Percentiles rank a stretch among this genome's conserved stretches.
Conservation (phyloP, 2,113 vertebrate genomes). For the Aix galericulata region DNA sequence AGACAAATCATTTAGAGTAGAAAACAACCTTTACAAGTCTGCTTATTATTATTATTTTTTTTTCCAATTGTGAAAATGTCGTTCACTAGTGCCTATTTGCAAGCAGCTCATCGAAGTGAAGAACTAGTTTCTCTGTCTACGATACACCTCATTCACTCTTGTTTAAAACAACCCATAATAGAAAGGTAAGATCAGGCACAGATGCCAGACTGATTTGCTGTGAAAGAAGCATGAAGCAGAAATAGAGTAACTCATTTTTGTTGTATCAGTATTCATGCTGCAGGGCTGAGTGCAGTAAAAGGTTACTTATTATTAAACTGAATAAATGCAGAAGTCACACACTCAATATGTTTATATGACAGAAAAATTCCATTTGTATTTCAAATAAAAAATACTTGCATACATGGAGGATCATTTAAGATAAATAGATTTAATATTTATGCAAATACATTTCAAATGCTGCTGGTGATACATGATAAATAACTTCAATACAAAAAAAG, state of each 20-base stretch:
- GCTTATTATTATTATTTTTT: background rate
- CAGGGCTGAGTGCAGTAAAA: background rate
- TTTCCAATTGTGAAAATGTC: accelerated
- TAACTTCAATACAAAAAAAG: slow-evolving; percentile 42
- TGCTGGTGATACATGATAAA: slow-evolving; percentile 47
- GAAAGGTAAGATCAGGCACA: background rate
- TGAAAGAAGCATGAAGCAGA: slow-evolving; percentile 7
- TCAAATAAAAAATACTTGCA: slow-evolving; percentile 35
- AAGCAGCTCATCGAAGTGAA: background rate
- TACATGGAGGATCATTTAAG: slow-evolving; percentile 10
- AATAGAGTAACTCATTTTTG: slow-evolving; percentile 15
- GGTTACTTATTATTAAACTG: slow-evolving; percentile 2
- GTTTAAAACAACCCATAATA: background rate
- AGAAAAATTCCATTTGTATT: slow-evolving; percentile 35
- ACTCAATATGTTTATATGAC: background rate
- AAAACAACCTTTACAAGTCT: background rate
- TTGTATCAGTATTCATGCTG: background rate
- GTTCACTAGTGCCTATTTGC: background rate
- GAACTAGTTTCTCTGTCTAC: background rate
- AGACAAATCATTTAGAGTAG: background rate
- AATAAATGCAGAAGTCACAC: slow-evolving; percentile 21
- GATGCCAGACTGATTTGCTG: background rate
- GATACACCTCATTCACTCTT: background rate
- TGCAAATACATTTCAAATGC: slow-evolving; percentile 25
- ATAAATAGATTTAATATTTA: slow-evolving; percentile 57